phyloP scores from a whole-genome alignment of 2,113 vertebrate genomes.

The Erpornis zantholeuca region DNA sequence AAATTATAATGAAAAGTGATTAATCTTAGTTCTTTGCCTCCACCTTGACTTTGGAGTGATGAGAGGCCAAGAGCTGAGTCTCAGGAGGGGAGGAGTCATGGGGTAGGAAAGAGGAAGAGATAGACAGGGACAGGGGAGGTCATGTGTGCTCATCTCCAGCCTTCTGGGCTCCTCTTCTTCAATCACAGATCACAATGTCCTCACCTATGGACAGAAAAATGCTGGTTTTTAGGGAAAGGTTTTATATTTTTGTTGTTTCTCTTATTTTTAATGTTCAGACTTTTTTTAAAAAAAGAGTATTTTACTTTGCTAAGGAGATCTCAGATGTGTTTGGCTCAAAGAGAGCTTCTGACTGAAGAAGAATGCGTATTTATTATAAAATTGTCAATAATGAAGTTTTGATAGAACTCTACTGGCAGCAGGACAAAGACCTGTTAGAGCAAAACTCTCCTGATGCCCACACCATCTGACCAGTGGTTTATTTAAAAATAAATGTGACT shows the following conservation, averaged over 20 bases:
- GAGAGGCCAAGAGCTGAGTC: not conserved
- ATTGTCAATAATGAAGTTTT: not conserved
- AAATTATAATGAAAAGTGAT: not conserved
- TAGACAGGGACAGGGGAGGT: too few species aligned
- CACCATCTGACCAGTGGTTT: not conserved
- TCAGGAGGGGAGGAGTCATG: not conserved
- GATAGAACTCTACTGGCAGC: not conserved
- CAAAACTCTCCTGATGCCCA: not conserved
- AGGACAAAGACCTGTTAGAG: not conserved
- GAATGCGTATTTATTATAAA: not conserved
- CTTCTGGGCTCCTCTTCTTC: not conserved
- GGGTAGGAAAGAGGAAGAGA: too few species aligned
- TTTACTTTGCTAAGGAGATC: not conserved
- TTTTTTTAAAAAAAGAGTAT: not conserved
- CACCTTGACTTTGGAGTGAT: not conserved
- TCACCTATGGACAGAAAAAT: not conserved
- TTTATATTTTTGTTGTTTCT: constrained; percentile 44
- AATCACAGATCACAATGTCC: constrained; percentile 13
- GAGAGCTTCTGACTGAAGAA: not conserved
- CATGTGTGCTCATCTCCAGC: not conserved
- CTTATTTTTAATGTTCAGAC: not conserved
- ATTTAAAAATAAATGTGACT: constrained; percentile 26
- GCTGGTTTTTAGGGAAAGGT: constrained; percentile 3
- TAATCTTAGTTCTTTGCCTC: not conserved
- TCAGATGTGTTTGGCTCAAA: not conserved